Conservation (phyloP, 2,113 vertebrate species). For the Neodon shergylaensis region DNA sequence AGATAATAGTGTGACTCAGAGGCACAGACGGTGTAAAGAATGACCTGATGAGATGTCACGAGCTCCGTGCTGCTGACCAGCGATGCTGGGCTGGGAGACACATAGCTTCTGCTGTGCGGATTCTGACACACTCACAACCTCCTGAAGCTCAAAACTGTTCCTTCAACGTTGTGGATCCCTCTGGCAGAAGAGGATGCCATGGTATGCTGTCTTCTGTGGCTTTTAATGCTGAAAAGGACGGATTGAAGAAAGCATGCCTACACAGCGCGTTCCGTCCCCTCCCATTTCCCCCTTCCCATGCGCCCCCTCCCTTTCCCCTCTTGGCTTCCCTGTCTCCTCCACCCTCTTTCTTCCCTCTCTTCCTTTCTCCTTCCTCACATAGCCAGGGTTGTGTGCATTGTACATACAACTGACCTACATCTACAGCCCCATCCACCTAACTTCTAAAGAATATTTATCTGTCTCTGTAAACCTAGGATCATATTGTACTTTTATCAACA, state of each 20-base stretch:
- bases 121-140: neutral
- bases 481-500: neutral
- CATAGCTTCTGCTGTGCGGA: neutral
- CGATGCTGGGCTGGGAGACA: neutral
- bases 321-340: too few relatives aligned
- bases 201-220: neutral
- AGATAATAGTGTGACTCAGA: neutral
- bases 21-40: neutral
- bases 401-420: neutral
- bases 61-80: neutral
- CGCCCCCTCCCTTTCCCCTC: neutral
- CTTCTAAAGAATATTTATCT: constrained; percentile 13
- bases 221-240: neutral
- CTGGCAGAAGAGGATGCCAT: neutral
- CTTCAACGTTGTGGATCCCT: neutral
- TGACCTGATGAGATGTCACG: neutral
- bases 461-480: neutral
- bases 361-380: neutral
- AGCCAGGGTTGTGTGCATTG: neutral
- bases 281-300: too few relatives aligned
- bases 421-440: neutral
- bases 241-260: neutral
- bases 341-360: neutral
- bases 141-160: neutral
- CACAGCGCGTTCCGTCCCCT: neutral